A percentile compares a stretch with the other conserved stretches of the same genome.
Evolutionary conservation across 2,888 invertebrate genomes (phyloP).

Genomic region (Dione vanillae): DNA sequence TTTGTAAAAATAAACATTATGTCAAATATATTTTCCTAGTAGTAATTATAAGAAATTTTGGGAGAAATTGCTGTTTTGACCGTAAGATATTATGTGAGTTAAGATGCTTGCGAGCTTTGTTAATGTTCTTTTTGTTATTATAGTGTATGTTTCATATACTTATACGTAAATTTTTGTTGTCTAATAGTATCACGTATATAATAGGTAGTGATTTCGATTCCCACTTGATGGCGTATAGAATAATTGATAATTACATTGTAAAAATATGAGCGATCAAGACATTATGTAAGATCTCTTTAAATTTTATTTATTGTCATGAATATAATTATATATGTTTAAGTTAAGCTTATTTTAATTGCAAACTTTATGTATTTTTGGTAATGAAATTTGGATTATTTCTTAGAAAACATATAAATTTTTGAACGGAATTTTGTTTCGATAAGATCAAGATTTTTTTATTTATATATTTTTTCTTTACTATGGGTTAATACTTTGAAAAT

Average conservation of each 20-base stretch:
- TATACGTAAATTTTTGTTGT: not conserved
- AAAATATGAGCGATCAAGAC: not conserved
- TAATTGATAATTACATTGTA: too few species aligned
- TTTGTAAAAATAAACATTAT: slow-evolving; percentile 33
- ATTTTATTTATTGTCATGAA: not conserved
- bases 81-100: not conserved
- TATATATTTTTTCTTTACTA: too few species aligned
- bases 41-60: slow-evolving; percentile 15
- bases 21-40: slow-evolving; percentile 24
- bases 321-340: not conserved
- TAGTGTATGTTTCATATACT: too few species aligned
- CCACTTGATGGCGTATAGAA: too few species aligned
- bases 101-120: too few species aligned
- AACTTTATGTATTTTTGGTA: not conserved
- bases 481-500: too few species aligned
- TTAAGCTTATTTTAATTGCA: not conserved
- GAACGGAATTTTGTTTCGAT: too few species aligned
- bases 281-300: not conserved
- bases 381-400: not conserved
- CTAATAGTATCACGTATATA: not conserved
- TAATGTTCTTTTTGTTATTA: not conserved
- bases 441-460: too few species aligned
- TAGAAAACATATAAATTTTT: too few species aligned
- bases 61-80: slow-evolving; percentile 17
- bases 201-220: too few species aligned